Evolutionary conservation across 2,797 vertebrate genomes (phyloP).

Genomic region (Naso thynnoides): DNA sequence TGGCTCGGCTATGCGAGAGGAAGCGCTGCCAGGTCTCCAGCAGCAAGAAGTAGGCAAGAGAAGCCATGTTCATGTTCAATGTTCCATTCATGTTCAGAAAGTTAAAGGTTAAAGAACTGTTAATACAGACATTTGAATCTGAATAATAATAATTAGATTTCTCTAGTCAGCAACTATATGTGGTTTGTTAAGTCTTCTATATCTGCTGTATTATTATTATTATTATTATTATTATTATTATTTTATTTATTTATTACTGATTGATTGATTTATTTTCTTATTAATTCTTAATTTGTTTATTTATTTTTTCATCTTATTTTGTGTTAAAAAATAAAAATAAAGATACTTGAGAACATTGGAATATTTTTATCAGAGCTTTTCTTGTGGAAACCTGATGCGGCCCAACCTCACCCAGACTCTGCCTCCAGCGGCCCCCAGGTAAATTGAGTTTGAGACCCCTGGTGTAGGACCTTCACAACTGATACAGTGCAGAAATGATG

Average conservation of each 20-base stretch:
- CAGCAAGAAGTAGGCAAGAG: constrained; percentile 15
- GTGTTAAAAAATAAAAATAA: too few species aligned
- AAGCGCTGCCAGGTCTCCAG: constrained; percentile 12
- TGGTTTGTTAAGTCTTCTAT: too few species aligned
- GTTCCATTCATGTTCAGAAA: background rate
- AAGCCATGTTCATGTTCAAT: constrained; percentile 8
- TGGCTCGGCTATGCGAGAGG: constrained; percentile 26
- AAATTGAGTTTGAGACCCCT: constrained; percentile 7
- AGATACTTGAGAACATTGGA: background rate
- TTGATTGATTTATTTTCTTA: too few species aligned
- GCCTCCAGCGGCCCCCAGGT: background rate
- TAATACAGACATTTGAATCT: too few species aligned
- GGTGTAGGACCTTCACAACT: too few species aligned
- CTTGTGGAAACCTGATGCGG: background rate
- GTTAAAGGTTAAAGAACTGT: too few species aligned
- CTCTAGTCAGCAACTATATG: too few species aligned
- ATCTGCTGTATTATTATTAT: too few species aligned
- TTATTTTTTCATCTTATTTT: too few species aligned
- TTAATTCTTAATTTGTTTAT: too few species aligned
- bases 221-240: background rate
- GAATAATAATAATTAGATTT: too few species aligned
- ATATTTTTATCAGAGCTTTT: background rate
- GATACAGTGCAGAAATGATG: too few species aligned
- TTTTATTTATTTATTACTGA: background rate
- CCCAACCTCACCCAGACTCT: background rate